Evolutionary conservation across 2,888 invertebrate genomes (phyloP), one percentile per base, ranked within the genome.

Genomic region (Drosophila imparisetae): DNA sequence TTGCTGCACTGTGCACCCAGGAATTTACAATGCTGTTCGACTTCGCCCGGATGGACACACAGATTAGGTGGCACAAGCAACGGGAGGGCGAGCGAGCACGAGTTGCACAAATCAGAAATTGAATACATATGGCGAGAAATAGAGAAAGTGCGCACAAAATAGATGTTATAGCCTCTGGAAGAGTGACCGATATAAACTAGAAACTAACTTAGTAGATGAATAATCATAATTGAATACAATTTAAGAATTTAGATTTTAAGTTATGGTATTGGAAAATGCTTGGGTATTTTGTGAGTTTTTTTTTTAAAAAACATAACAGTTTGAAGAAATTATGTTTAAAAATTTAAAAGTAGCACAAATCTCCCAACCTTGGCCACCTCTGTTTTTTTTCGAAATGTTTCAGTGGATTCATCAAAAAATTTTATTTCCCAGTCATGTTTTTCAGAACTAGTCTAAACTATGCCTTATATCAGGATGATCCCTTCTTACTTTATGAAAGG

Each of bases 1-100:
- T 83, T 68, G 66, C 48, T 69, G 62, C 42, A 69, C 58, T 69
- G 61, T 66, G 63, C 67, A 78, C 53, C 58, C 55, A 77, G 55
- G 55, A 70, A 70, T 69, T 53, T 32, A 45, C 32, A 36, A 32
- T 54, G 48, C 45, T 40, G 45, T 69, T 53, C 45, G 59, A 53
- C 38, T 54, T 48, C 24, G 60, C 53, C 60, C 68, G 68, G 71
- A 70, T 53, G 68, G 59, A 54, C 57, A 21, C 36, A 50, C 29
- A 36, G 42, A 59, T 53, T 53, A 53, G 38, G 38, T 53, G 58
- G 52, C 36, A 58, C 30, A 52, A 30, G 40, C 40, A 49, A 38
- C 27, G 53, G 32, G 38, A 13, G 48, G 11, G 27, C n/a, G n/a
- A n/a, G 7, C n/a, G 13, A 5, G 13, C 27, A 29, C 24, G 38